Conservation (phyloP, 92 coral and sea anemone genomes). For the Meandrina meandrites region DNA sequence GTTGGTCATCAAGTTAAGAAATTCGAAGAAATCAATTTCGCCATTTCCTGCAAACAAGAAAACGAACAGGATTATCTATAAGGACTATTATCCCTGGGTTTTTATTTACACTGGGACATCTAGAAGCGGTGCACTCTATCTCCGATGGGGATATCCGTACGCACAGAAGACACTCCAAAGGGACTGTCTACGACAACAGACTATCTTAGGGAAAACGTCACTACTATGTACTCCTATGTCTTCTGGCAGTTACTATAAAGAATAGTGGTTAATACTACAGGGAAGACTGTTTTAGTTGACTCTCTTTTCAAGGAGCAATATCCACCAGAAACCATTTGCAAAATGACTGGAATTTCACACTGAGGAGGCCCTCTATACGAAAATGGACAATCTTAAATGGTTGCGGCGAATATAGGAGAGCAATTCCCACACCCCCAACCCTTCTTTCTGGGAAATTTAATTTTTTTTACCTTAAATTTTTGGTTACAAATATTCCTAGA, state of each 20-base stretch:
- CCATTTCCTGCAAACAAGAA: constrained; percentile 77
- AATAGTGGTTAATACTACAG: not conserved
- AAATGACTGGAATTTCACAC: not conserved
- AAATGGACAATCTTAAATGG: not conserved
- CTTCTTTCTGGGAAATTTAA: no score
- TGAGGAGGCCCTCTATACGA: not conserved
- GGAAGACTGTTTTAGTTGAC: not conserved
- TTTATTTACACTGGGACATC: not conserved
- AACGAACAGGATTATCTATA: not conserved
- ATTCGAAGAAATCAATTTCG: constrained; percentile 92
- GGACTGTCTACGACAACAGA: not conserved
- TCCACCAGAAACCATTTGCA: no score
- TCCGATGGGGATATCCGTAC: not conserved
- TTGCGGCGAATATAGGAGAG: no score
- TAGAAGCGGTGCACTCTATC: not conserved
- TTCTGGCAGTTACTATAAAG: not conserved
- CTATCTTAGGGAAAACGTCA: not conserved
- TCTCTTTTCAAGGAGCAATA: not conserved
- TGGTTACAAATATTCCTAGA: no score
- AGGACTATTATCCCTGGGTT: not conserved
- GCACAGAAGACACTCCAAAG: not conserved
- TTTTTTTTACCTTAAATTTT: no score
- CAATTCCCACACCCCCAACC: no score
- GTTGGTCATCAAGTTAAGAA: constrained; percentile 97
- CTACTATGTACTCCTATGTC: not conserved